Evolutionary conservation across 1,140 invertebrate species (phyloP).

Genomic region (Nasonia longicornis): DNA sequence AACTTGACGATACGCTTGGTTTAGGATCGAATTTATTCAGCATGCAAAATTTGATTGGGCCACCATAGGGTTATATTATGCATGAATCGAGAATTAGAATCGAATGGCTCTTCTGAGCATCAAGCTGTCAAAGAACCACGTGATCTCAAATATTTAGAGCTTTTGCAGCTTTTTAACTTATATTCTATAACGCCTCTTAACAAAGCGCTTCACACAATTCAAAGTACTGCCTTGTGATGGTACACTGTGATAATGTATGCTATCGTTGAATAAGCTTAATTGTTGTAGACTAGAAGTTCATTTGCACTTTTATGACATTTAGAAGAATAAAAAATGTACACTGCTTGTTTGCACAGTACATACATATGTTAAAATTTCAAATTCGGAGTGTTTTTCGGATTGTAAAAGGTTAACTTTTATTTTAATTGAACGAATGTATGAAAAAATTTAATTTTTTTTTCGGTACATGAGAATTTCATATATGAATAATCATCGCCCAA

Average conservation of each 20-base stretch:
- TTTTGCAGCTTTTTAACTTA: slow-evolving; percentile 17
- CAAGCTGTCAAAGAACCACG: not conserved
- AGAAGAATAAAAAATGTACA: too few relatives aligned
- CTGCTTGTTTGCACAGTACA: too few relatives aligned
- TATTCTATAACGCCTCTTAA: not conserved
- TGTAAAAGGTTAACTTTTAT: too few relatives aligned
- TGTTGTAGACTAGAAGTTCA: slow-evolving; percentile 13
- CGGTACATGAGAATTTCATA: not conserved
- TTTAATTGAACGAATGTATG: too few relatives aligned
- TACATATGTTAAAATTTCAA: too few relatives aligned
- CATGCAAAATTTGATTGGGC: not conserved
- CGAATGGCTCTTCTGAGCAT: not conserved
- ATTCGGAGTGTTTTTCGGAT: too few relatives aligned
- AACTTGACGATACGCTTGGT: not conserved
- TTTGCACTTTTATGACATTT: not conserved
- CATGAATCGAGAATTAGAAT: slow-evolving; percentile 29
- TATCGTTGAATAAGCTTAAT: slow-evolving; percentile 20
- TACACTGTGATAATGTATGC: slow-evolving; percentile 29
- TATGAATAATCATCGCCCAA: not conserved
- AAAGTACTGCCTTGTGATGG: slow-evolving; percentile 6
- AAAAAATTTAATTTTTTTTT: too few relatives aligned
- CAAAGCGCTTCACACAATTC: slow-evolving; percentile 19
- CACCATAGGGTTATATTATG: not conserved
- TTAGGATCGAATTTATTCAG: not conserved
- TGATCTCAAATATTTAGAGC: slow-evolving; percentile 7